Percentiles rank a stretch among this genome's conserved stretches.
Conservation (phyloP, 1,140 invertebrate species). For the Drosophila subpulchrella region DNA sequence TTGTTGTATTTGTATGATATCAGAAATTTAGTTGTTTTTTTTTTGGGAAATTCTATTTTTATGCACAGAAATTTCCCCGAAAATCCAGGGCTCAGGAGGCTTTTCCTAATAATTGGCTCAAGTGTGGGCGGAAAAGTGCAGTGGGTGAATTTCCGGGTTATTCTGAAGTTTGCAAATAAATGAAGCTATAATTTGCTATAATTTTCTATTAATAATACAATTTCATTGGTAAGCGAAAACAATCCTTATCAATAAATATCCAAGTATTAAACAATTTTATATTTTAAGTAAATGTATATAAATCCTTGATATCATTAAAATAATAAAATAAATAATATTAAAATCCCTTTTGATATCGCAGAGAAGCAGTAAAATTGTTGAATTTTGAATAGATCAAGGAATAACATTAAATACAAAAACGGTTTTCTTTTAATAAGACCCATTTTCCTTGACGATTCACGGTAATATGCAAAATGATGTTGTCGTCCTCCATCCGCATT, state of each 20-base stretch:
- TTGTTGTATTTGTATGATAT: constrained; percentile 11
- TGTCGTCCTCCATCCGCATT: constrained; percentile 24
- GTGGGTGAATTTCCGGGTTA: background rate
- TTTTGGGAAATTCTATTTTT: background rate
- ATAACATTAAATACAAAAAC: background rate
- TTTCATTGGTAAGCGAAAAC: no score
- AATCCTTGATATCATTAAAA: no score
- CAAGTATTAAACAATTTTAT: no score
- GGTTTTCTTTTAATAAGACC: background rate
- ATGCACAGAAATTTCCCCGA: background rate
- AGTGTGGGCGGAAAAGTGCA: background rate
- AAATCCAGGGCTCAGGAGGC: background rate
- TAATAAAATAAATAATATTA: no score
- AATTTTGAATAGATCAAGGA: background rate
- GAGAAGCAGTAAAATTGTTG: background rate
- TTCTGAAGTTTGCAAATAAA: background rate
- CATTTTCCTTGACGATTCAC: background rate
- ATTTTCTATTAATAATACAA: background rate
- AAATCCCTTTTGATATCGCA: background rate
- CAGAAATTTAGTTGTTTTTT: background rate
- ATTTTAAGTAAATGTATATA: no score
- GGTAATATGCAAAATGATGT: background rate
- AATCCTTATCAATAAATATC: no score
- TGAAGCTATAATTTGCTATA: background rate
- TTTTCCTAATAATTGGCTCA: constrained; percentile 3